These are phyloP conservation scores for Apamea epomidion DNA, from an alignment of 2,888 invertebrate genomes.

Conservation along the genomic window DNA sequence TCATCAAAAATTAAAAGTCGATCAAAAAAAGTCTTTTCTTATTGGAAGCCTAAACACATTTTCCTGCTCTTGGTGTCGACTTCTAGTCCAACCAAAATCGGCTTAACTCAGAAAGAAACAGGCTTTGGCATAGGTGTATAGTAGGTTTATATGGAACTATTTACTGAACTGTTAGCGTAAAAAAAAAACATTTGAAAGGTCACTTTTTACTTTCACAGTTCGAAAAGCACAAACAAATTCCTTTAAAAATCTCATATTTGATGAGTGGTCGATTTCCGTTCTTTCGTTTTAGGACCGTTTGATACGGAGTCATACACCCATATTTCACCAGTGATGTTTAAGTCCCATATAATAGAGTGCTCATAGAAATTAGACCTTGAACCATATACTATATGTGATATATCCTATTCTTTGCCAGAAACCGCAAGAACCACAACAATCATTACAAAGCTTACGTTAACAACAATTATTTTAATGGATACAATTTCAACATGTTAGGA, in stretches of 20 bases:
- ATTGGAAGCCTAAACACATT: background rate
- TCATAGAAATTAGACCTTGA: background rate
- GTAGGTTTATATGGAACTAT: too few species aligned
- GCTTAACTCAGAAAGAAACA: background rate
- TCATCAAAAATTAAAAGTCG: background rate
- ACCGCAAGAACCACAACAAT: constrained; percentile 30
- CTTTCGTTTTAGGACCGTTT: background rate
- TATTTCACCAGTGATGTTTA: background rate
- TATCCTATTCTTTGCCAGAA: constrained; percentile 3
- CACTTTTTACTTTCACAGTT: background rate
- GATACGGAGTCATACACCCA: background rate
- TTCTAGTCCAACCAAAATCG: background rate
- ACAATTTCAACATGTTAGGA: constrained; percentile 60
- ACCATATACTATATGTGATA: background rate
- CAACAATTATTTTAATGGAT: constrained; percentile 63
- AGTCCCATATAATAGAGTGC: background rate
- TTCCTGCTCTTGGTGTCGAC: background rate
- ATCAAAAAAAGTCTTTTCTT: background rate
- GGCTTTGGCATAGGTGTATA: too few species aligned
- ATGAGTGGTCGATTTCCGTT: background rate
- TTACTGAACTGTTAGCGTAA: background rate
- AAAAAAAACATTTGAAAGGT: background rate
- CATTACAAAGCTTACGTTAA: constrained; percentile 33
- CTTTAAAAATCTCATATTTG: background rate
- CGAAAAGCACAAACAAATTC: background rate